Percentiles rank a stretch among this genome's conserved stretches.
Evolutionary conservation across 2,888 invertebrate genomes (phyloP).

Genomic region (Platypus cylindrus): DNA sequence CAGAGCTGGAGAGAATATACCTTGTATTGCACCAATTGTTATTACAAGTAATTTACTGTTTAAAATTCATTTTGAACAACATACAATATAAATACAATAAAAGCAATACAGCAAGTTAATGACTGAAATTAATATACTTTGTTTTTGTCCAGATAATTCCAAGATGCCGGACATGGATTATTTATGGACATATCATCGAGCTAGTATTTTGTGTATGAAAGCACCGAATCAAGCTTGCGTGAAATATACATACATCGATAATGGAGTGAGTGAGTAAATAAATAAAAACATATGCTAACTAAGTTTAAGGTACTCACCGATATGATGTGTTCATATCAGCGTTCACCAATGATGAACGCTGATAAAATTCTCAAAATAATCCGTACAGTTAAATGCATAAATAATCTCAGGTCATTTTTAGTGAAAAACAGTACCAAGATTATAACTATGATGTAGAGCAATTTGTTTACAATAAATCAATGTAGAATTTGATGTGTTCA

Average conservation of each 20-base stretch:
- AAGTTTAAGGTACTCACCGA: too few species aligned
- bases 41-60: constrained; percentile 42
- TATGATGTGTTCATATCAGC: too few species aligned
- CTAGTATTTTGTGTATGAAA: constrained; percentile 43
- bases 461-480: too few species aligned
- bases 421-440: too few species aligned
- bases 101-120: not conserved
- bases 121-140: not conserved
- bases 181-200: constrained; percentile 44
- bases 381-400: too few species aligned
- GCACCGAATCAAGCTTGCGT: constrained; percentile 50
- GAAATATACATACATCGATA: constrained; percentile 48
- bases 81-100: not conserved
- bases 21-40: constrained; percentile 51
- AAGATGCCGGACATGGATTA: constrained; percentile 48
- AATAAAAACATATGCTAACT: too few species aligned
- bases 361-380: too few species aligned
- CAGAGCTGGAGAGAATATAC: constrained; percentile 32
- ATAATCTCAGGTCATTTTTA: too few species aligned
- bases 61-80: not conserved
- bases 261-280: constrained; percentile 46
- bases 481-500: too few species aligned
- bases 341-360: too few species aligned
- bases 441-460: too few species aligned
- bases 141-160: constrained; percentile 44